A percentile compares a stretch with the other conserved stretches of the same genome.
These are phyloP conservation scores for Aldabrachelys gigantea DNA, from an alignment of 2,113 vertebrate genomes.

Conservation along the genomic window DNA sequence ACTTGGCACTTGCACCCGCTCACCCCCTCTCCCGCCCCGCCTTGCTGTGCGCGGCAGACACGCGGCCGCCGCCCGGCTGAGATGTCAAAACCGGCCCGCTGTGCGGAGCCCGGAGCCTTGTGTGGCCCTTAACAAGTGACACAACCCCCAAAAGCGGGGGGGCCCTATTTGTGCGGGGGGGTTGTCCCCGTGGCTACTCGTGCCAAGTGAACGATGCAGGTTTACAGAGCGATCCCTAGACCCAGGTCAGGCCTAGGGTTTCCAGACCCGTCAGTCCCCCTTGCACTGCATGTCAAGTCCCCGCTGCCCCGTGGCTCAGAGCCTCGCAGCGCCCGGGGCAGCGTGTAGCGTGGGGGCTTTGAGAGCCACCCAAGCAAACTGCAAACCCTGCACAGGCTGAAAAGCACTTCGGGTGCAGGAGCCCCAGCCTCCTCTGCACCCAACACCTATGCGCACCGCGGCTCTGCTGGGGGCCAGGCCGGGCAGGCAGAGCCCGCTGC, in stretches of 20 bases:
- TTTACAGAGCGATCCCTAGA: neutral
- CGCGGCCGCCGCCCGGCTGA: neutral
- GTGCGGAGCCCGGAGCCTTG: neutral
- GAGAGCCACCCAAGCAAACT: no score
- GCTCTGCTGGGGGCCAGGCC: neutral
- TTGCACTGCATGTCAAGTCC: neutral
- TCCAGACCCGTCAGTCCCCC: rapidly evolving
- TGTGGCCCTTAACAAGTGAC: neutral
- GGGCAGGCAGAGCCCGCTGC: neutral
- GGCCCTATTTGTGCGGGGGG: neutral
- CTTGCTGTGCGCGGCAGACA: neutral
- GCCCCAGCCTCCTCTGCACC: no score
- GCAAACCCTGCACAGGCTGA: no score
- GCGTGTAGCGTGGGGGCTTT: neutral
- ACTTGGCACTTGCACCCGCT: neutral
- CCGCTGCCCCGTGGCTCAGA: neutral
- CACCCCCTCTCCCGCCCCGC: neutral
- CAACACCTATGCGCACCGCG: no score
- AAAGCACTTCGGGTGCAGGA: no score
- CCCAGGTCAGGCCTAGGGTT: no score
- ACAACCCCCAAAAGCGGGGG: neutral
- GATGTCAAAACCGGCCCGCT: neutral
- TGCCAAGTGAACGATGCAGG: neutral
- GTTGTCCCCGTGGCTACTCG: rapidly evolving
- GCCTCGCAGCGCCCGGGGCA: neutral